Evolutionary conservation across 2,797 vertebrate species (phyloP).

Genomic region (Argyrosomus regius): DNA sequence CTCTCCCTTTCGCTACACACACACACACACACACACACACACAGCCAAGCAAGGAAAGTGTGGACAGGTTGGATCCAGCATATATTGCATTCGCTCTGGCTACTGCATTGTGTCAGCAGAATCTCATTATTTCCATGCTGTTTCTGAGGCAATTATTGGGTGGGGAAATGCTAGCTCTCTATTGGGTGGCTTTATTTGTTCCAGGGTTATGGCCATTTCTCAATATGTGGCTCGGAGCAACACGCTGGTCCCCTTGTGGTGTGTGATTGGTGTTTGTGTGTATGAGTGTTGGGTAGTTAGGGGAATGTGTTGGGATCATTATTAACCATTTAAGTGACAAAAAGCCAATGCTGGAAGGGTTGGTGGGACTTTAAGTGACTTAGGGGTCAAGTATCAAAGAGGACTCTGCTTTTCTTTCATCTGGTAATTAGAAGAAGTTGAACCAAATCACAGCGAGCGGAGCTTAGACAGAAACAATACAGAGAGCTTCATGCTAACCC

Average conservation of each 20-base stretch:
- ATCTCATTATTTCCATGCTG: conserved; percentile 70
- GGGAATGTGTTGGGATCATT: conserved; percentile 16
- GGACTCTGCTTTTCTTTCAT: conserved; percentile 33
- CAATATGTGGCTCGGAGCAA: conserved; percentile 41
- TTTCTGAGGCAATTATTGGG: conserved; percentile 68
- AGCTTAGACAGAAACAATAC: conserved; percentile 35
- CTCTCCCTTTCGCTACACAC: neutral
- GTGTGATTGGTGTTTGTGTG: conserved; percentile 30
- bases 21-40: conserved; percentile 26
- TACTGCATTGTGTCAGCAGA: conserved; percentile 53
- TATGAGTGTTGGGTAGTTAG: neutral
- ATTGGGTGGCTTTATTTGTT: conserved; percentile 67
- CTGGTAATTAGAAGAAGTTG: conserved; percentile 50
- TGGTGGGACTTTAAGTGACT: conserved; percentile 39
- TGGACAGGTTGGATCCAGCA: conserved; percentile 32
- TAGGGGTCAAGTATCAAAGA: conserved; percentile 41
- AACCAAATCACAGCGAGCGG: conserved; percentile 27
- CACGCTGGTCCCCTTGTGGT: conserved; percentile 11
- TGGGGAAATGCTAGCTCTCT: conserved; percentile 52
- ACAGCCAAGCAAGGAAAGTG: conserved; percentile 16
- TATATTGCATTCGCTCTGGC: conserved; percentile 42
- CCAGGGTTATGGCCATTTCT: conserved; percentile 62
- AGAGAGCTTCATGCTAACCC: conserved; percentile 12
- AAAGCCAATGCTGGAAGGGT: conserved; percentile 27
- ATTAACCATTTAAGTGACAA: conserved; percentile 36